Evolutionary conservation across 2,113 vertebrate species (phyloP).

Genomic region (Pyrgilauda ruficollis): DNA sequence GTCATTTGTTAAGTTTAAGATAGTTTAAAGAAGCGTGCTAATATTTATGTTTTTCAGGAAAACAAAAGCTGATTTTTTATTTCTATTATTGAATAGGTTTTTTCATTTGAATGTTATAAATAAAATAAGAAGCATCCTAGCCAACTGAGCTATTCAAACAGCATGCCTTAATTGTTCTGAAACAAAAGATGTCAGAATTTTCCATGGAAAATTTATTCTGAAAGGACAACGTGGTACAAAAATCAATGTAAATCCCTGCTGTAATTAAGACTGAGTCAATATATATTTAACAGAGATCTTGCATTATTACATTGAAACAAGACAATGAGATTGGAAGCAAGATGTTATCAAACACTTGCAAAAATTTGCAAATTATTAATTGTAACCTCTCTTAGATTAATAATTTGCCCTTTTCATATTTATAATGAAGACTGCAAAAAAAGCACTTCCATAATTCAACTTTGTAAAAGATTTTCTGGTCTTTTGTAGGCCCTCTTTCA

Average conservation of each 20-base stretch:
- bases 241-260: not conserved
- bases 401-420: not conserved
- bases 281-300: not conserved
- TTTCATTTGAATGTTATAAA: not conserved
- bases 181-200: not conserved
- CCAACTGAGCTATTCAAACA: not conserved
- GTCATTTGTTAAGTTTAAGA: not conserved
- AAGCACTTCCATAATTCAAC: not conserved
- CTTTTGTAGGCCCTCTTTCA: not conserved
- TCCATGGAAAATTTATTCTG: not conserved
- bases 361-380: constrained; percentile 42
- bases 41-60: not conserved
- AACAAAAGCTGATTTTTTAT: not conserved
- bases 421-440: not conserved
- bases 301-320: not conserved
- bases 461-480: not conserved
- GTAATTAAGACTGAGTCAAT: constrained; percentile 5
- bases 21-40: not conserved
- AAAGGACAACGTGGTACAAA: not conserved
- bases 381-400: not conserved
- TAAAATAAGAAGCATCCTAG: not conserved
- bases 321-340: constrained; percentile 11
- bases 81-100: not conserved
- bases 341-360: constrained; percentile 16
- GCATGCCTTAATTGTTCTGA: not conserved